These are phyloP conservation scores for Sciaenops ocellatus DNA, from an alignment of 2,797 vertebrate genomes.

Conservation along the genomic window DNA sequence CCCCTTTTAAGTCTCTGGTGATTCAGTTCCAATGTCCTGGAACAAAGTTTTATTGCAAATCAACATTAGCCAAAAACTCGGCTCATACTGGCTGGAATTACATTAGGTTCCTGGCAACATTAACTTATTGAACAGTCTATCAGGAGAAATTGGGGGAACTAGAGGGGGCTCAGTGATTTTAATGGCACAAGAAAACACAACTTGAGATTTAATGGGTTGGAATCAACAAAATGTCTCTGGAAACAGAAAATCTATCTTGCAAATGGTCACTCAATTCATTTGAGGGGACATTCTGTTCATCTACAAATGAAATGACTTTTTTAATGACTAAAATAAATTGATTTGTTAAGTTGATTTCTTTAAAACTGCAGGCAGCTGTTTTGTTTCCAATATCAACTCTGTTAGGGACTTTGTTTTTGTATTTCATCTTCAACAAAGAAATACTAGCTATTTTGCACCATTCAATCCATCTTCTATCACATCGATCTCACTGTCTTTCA, in stretches of 20 bases:
- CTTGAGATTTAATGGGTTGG: conserved; percentile 76
- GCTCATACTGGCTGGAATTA: conserved; percentile 67
- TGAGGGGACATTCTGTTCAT: conserved; percentile 51
- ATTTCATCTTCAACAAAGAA: not conserved
- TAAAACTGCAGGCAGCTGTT: conserved; percentile 33
- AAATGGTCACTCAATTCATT: conserved; percentile 71
- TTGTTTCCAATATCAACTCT: conserved; percentile 28
- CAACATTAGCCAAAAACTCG: conserved; percentile 70
- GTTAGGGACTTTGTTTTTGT: not conserved
- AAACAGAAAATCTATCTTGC: conserved; percentile 70
- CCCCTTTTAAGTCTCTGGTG: conserved; percentile 65
- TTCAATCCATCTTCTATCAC: conserved; percentile 7
- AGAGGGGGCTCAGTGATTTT: conserved; percentile 64
- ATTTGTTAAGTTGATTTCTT: conserved; percentile 58
- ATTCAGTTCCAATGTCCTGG: conserved; percentile 68
- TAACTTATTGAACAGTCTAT: conserved; percentile 75
- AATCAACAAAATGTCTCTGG: conserved; percentile 70
- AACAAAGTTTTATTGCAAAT: conserved; percentile 72
- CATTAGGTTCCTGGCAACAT: conserved; percentile 73
- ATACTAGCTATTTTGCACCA: conserved; percentile 1
- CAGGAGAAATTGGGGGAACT: conserved; percentile 61
- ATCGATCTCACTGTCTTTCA: not conserved
- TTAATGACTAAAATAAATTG: conserved; percentile 66
- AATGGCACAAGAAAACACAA: conserved; percentile 65
- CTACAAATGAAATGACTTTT: conserved; percentile 55